These are phyloP conservation scores for Brachyopa scutellaris DNA, from an alignment of 2,888 invertebrate species.

Conservation along the genomic window DNA sequence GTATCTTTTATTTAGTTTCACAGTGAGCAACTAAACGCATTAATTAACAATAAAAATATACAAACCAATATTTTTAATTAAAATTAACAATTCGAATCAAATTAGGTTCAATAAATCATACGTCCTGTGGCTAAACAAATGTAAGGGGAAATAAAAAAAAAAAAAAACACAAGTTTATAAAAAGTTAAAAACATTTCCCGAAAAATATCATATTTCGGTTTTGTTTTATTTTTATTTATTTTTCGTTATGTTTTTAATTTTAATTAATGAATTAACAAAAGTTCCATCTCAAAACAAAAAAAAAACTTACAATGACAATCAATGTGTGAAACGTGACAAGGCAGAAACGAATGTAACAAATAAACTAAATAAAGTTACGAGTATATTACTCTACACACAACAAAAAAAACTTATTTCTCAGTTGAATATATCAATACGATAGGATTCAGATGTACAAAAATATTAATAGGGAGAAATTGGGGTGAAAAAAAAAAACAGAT, in stretches of 20 bases:
- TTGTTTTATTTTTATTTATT: background rate
- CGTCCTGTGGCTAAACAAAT: background rate
- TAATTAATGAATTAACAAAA: background rate
- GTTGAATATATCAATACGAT: too few species aligned
- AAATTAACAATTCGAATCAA: background rate
- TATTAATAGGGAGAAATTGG: too few species aligned
- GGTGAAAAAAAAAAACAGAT: too few species aligned
- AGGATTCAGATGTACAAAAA: too few species aligned
- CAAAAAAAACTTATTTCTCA: too few species aligned
- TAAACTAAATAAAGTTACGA: background rate
- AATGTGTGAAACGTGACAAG: background rate
- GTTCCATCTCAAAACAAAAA: constrained; percentile 2
- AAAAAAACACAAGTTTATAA: background rate
- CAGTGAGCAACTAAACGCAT: background rate
- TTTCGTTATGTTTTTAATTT: background rate
- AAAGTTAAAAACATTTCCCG: constrained; percentile 8
- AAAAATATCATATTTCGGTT: constrained; percentile 34
- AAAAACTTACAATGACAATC: background rate
- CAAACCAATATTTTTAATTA: background rate
- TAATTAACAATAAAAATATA: background rate
- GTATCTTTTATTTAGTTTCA: too few species aligned
- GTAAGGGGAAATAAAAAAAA: background rate
- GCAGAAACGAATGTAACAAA: background rate
- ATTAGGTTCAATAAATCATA: background rate
- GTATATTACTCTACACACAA: background rate